phyloP scores from a whole-genome alignment of 2,888 invertebrate genomes.

The Hyles lineata region DNA sequence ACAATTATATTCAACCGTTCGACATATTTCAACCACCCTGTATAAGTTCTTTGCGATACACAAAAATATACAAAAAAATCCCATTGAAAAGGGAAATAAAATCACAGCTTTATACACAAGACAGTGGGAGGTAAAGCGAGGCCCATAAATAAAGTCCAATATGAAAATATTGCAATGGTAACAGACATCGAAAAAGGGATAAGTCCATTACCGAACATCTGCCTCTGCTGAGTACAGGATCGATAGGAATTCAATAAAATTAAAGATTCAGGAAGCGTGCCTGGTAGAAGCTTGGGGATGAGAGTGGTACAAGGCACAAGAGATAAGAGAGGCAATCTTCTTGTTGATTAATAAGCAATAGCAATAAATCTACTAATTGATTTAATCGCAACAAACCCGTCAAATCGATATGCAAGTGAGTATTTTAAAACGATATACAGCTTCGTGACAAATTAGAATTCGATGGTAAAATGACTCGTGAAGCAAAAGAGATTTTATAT shows the following conservation, averaged over 20 bases:
- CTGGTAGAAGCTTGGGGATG: constrained; percentile 52
- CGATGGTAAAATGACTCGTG: too few relatives aligned
- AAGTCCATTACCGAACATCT: constrained; percentile 55
- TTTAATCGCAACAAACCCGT: too few relatives aligned
- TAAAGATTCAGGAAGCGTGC: constrained; percentile 75
- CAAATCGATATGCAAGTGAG: too few relatives aligned
- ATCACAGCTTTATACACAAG: constrained; percentile 13
- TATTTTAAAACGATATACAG: too few relatives aligned
- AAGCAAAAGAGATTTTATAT: too few relatives aligned
- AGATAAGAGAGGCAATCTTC: background rate
- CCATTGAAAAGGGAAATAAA: background rate
- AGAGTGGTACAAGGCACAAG: constrained; percentile 41
- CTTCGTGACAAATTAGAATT: too few relatives aligned
- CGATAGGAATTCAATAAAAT: constrained; percentile 77
- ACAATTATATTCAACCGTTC: too few relatives aligned
- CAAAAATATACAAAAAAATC: background rate
- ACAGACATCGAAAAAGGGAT: constrained; percentile 45
- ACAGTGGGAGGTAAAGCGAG: constrained; percentile 10
- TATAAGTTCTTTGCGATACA: background rate
- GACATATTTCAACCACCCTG: background rate
- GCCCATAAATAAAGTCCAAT: constrained; percentile 38
- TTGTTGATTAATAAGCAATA: background rate
- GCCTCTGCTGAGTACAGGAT: constrained; percentile 49
- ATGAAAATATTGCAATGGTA: constrained; percentile 39
- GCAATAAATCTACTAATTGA: too few relatives aligned